Conservation (phyloP, 1,140 invertebrate species). For the Zaprionus tsacasi region DNA sequence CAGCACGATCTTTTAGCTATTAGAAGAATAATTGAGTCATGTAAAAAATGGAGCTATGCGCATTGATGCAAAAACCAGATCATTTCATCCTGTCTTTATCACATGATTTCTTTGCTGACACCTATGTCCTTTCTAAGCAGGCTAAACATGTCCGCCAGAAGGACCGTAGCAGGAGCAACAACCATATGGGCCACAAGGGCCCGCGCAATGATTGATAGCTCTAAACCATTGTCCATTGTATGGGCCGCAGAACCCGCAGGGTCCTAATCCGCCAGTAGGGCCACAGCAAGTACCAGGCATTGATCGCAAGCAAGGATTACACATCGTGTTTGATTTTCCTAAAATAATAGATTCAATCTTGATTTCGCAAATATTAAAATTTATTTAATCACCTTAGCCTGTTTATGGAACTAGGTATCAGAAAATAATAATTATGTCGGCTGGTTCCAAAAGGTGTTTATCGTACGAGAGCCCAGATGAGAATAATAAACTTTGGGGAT, state of each 20-base stretch:
- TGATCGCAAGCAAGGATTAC: slow-evolving; percentile 62
- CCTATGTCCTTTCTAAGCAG: slow-evolving; percentile 68
- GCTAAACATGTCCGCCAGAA: slow-evolving; percentile 62
- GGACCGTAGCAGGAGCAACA: slow-evolving; percentile 70
- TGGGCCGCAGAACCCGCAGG: slow-evolving; percentile 65
- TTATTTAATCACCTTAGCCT: slow-evolving; percentile 57
- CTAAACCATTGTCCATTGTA: slow-evolving; percentile 70
- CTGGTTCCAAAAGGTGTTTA: slow-evolving; percentile 44
- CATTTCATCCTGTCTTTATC: not conserved
- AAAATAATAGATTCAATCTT: not conserved
- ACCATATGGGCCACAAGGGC: slow-evolving; percentile 67
- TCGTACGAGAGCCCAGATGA: slow-evolving; percentile 28
- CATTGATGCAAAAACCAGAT: not conserved
- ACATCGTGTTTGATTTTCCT: slow-evolving; percentile 39
- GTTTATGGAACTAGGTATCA: slow-evolving; percentile 65
- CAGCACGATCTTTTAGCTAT: slow-evolving; percentile 22
- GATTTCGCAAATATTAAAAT: not conserved
- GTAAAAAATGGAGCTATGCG: not conserved
- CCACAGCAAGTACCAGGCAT: slow-evolving; percentile 73
- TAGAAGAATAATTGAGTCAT: not conserved
- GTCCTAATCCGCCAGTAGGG: slow-evolving; percentile 65
- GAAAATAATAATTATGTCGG: slow-evolving; percentile 26
- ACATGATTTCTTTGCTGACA: slow-evolving; percentile 20
- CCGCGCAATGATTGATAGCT: slow-evolving; percentile 67
- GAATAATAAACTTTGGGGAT: slow-evolving; percentile 28